phyloP scores from a whole-genome alignment of 2,113 vertebrate species.

The Mirza zaza region DNA sequence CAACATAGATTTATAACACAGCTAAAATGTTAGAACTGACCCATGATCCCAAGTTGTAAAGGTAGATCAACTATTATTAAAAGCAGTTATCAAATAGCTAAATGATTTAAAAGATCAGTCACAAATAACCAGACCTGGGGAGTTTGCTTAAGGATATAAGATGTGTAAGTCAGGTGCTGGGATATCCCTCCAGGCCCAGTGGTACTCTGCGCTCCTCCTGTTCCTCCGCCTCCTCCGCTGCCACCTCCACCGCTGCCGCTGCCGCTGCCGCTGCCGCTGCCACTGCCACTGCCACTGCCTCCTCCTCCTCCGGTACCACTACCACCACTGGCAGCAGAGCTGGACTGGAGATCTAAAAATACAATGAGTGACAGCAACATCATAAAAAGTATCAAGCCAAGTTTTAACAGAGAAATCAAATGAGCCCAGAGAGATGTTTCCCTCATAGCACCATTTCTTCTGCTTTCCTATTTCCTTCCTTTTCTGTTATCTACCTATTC shows the following conservation, averaged over 20 bases:
- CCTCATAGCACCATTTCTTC: neutral
- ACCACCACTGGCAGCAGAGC: conserved; percentile 78
- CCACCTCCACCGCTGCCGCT: neutral
- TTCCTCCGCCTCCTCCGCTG: conserved; percentile 75
- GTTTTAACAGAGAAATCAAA: neutral
- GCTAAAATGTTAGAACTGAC: neutral
- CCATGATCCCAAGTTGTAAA: neutral
- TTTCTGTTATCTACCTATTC: neutral
- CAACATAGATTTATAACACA: neutral
- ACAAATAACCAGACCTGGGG: conserved; percentile 85
- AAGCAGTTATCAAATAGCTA: neutral
- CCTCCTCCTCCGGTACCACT: neutral
- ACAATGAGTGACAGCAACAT: conserved; percentile 22
- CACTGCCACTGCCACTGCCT: conserved; percentile 35
- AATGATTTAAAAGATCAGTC: neutral
- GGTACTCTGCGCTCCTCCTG: conserved; percentile 85
- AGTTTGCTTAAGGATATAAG: conserved; percentile 98
- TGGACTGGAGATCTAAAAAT: conserved; percentile 91
- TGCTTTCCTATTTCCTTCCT: neutral
- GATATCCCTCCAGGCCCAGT: conserved; percentile 87
- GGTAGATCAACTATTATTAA: neutral
- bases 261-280: conserved; percentile 64
- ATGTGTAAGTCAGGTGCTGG: conserved; percentile 96
- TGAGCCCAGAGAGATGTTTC: neutral
- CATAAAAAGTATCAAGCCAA: neutral